These are phyloP conservation scores for Cynaeus angustus DNA, from an alignment of 2,888 invertebrate species.

Conservation along the genomic window DNA sequence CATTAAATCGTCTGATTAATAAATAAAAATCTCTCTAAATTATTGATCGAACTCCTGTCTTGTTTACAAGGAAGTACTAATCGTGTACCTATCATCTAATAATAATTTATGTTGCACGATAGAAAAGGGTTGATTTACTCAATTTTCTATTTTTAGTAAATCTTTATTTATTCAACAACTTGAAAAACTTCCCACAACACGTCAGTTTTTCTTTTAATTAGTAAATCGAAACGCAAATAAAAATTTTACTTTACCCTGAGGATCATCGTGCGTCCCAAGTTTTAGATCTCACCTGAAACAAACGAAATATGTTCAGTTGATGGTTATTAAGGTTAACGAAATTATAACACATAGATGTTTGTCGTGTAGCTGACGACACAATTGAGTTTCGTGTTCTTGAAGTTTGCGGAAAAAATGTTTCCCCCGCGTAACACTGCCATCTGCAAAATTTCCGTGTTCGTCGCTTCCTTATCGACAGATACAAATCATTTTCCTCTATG, in stretches of 20 bases:
- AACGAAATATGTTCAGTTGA: background rate
- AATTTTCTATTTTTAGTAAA: slow-evolving; percentile 4
- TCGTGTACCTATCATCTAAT: slow-evolving; percentile 5
- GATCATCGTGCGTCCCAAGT: background rate
- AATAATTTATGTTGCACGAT: background rate
- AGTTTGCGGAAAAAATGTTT: slow-evolving; percentile 10
- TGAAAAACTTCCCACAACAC: slow-evolving; percentile 1
- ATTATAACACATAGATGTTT: too few species aligned
- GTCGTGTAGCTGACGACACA: too few species aligned
- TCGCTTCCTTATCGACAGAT: slow-evolving; percentile 34
- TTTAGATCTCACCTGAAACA: slow-evolving; percentile 17
- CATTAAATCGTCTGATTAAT: slow-evolving; percentile 7
- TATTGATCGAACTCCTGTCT: slow-evolving; percentile 1
- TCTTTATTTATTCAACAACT: slow-evolving; percentile 1
- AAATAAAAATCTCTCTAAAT: slow-evolving; percentile 2
- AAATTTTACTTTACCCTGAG: background rate
- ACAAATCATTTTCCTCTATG: slow-evolving; percentile 46
- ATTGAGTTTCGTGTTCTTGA: too few species aligned
- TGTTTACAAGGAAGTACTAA: slow-evolving; percentile 18
- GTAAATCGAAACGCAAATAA: background rate
- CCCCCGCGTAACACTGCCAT: slow-evolving; percentile 9
- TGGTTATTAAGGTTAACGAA: background rate
- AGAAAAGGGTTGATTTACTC: slow-evolving; percentile 8
- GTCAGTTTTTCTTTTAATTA: slow-evolving; percentile 15
- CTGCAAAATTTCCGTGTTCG: slow-evolving; percentile 30